Evolutionary conservation across 2,113 vertebrate genomes (phyloP).

Genomic region (Tachycineta bicolor): DNA sequence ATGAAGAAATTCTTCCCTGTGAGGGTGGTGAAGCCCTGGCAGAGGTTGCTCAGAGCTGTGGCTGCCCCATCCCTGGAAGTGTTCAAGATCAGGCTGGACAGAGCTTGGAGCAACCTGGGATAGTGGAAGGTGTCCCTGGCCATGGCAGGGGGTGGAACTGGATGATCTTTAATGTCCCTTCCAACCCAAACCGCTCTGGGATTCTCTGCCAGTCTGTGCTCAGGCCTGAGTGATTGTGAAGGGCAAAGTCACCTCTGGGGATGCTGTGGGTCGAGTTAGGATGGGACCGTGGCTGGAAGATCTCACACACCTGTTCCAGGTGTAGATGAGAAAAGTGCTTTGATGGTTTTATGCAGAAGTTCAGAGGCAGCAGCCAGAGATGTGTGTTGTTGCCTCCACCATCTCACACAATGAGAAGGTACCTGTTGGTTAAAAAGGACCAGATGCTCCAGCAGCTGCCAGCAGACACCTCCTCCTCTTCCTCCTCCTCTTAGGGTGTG

Average conservation of each 20-base stretch:
- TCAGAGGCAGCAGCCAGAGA: neutral
- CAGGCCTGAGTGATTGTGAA: neutral
- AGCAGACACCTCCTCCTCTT: neutral
- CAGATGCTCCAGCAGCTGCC: neutral
- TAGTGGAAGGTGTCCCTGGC: neutral
- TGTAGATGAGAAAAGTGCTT: neutral
- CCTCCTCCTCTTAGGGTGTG: neutral
- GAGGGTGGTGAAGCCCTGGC: neutral
- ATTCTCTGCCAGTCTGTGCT: neutral
- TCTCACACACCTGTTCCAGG: neutral
- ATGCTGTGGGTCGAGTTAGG: neutral
- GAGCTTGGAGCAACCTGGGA: neutral
- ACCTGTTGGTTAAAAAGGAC: neutral
- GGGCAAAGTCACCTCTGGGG: neutral
- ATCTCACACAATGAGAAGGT: neutral
- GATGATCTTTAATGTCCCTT: neutral
- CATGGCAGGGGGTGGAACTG: neutral
- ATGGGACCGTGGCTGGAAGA: neutral
- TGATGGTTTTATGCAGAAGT: neutral
- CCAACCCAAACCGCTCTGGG: neutral
- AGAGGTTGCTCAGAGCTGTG: neutral
- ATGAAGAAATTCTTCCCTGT: neutral
- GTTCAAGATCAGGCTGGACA: accelerated
- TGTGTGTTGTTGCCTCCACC: neutral
- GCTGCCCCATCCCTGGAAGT: neutral